phyloP scores from a whole-genome alignment of 2,888 invertebrate species.

The Calliopum simillimum region DNA sequence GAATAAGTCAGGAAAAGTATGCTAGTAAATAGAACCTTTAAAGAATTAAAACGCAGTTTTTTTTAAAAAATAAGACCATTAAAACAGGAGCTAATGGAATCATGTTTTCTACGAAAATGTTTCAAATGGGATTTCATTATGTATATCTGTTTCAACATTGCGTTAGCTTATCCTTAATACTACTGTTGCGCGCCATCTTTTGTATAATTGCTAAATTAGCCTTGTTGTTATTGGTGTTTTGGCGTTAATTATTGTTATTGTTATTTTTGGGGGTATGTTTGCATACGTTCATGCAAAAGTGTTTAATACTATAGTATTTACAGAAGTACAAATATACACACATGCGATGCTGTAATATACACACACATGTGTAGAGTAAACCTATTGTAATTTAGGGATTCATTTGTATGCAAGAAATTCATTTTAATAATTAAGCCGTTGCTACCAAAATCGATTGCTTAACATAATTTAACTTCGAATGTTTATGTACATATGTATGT shows the following conservation, averaged over 20 bases:
- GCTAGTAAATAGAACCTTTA: too few relatives aligned
- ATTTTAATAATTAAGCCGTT: constrained; percentile 44
- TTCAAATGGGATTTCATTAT: too few relatives aligned
- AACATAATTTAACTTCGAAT: background rate
- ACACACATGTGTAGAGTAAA: background rate
- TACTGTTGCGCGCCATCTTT: background rate
- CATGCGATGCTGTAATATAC: background rate
- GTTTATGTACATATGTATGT: background rate
- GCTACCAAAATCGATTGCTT: background rate
- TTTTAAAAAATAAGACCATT: too few relatives aligned
- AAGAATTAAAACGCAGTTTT: too few relatives aligned
- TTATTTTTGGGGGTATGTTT: constrained; percentile 18
- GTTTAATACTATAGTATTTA: background rate
- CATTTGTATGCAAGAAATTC: constrained; percentile 5
- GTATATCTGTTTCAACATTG: too few relatives aligned
- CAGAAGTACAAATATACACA: background rate
- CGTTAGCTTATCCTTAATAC: too few relatives aligned
- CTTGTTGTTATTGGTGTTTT: constrained; percentile 12
- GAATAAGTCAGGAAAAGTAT: too few relatives aligned
- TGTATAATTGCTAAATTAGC: constrained; percentile 27
- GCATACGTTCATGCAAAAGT: background rate
- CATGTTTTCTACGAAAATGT: too few relatives aligned
- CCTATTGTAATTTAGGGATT: background rate
- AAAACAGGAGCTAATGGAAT: too few relatives aligned
- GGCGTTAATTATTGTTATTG: constrained; percentile 23